Evolutionary conservation across 1,140 invertebrate genomes (phyloP).

Genomic region (Chymomyza costata): DNA sequence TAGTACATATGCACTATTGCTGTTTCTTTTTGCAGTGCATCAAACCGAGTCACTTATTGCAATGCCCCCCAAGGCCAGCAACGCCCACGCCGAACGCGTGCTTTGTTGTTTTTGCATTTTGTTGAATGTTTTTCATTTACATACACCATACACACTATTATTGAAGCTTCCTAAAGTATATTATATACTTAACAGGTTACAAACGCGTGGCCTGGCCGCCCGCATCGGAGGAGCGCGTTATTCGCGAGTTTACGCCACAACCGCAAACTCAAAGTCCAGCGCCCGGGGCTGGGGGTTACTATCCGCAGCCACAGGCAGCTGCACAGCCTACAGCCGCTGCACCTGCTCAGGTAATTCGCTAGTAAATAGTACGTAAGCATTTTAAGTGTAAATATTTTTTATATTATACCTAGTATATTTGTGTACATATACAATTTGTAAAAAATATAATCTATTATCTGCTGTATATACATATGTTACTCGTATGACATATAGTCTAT

Average conservation of each 20-base stretch:
- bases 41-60: too few relatives aligned
- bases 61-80: constrained; percentile 49
- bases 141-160: constrained; percentile 1
- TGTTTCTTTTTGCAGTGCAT: constrained; percentile 1
- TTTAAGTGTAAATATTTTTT: constrained; percentile 52
- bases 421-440: constrained; percentile 19
- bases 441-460: too few relatives aligned
- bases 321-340: constrained; percentile 19
- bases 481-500: too few relatives aligned
- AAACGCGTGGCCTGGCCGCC: constrained; percentile 90
- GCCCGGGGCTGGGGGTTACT: constrained; percentile 52
- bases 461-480: constrained; percentile 3
- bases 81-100: constrained; percentile 55
- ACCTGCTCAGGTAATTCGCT: constrained; percentile 52
- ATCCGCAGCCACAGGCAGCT: constrained; percentile 32
- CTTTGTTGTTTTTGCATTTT: constrained; percentile 63
- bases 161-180: constrained; percentile 12
- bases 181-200: constrained; percentile 77
- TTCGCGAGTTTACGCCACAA: constrained; percentile 78
- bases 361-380: constrained; percentile 21
- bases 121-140: constrained; percentile 42
- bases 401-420: too few relatives aligned
- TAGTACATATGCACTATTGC: not conserved
- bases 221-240: constrained; percentile 78
- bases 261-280: constrained; percentile 69